Evolutionary conservation across 2,888 invertebrate genomes (phyloP).

Genomic region (Drosophila yooni): DNA sequence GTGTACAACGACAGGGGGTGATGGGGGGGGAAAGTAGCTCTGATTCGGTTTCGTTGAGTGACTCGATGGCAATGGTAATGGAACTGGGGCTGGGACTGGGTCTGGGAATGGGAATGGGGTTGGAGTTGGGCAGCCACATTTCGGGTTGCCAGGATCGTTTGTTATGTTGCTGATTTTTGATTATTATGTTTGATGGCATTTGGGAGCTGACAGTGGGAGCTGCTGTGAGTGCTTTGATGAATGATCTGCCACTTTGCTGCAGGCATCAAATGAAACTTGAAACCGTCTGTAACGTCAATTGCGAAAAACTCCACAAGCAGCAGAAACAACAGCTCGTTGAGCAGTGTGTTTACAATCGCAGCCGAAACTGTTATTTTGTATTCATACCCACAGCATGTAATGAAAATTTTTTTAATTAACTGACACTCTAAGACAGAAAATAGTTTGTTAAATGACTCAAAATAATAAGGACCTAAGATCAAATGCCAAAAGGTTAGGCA

Average conservation of each 20-base stretch:
- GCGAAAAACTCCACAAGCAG: constrained; percentile 18
- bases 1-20: constrained; percentile 11
- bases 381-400: background rate
- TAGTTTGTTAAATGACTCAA: background rate
- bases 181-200: constrained; percentile 80
- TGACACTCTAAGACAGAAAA: background rate
- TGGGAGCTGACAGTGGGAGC: constrained; percentile 41
- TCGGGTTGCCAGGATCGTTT: constrained; percentile 72
- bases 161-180: constrained; percentile 79
- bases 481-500: background rate
- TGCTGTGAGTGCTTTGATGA: constrained; percentile 64
- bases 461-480: background rate
- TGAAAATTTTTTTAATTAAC: background rate
- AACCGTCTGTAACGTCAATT: constrained; percentile 37
- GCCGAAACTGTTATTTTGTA: background rate
- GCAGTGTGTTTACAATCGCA: constrained; percentile 46
- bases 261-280: constrained; percentile 63
- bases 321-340: constrained; percentile 46
- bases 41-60: constrained; percentile 41
- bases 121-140: constrained; percentile 56
- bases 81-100: background rate
- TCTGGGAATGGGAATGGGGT: background rate
- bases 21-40: constrained; percentile 1
- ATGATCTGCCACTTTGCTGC: constrained; percentile 73
- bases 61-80: constrained; percentile 9